phyloP scores from a whole-genome alignment of 2,797 vertebrate genomes.

The Platyrinchus mystaceus region DNA sequence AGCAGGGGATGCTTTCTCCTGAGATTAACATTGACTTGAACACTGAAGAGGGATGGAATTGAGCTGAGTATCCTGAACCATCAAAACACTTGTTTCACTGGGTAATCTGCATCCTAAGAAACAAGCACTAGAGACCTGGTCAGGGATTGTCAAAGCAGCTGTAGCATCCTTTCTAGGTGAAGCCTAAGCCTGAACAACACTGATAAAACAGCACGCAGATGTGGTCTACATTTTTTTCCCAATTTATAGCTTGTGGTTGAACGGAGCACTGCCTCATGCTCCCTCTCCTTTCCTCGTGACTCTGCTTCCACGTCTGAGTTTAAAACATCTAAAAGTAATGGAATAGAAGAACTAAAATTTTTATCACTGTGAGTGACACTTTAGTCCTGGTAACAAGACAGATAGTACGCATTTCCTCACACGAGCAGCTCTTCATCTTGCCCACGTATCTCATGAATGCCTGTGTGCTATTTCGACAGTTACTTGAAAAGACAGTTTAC shows the following conservation, averaged over 20 bases:
- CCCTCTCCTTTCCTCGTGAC: background rate
- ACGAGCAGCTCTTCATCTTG: background rate
- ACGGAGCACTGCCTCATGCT: background rate
- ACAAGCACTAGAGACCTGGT: background rate
- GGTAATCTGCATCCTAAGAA: background rate
- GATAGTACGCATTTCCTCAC: background rate
- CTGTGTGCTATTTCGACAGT: background rate
- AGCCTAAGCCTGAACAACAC: background rate
- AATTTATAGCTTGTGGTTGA: background rate
- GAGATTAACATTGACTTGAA: background rate
- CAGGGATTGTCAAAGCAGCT: background rate
- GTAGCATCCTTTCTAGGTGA: background rate
- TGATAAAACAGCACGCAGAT: background rate
- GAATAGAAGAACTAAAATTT: background rate
- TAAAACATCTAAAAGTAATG: background rate
- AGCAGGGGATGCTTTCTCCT: background rate
- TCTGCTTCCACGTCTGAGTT: background rate
- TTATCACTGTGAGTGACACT: rapidly evolving
- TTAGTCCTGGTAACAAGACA: background rate
- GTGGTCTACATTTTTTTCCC: background rate
- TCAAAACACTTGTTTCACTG: background rate
- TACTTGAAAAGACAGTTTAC: background rate
- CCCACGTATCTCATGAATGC: rapidly evolving
- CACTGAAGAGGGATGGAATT: background rate
- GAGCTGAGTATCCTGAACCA: background rate